phyloP scores from a whole-genome alignment of 2,797 vertebrate genomes.

The Capromys pilorides region DNA sequence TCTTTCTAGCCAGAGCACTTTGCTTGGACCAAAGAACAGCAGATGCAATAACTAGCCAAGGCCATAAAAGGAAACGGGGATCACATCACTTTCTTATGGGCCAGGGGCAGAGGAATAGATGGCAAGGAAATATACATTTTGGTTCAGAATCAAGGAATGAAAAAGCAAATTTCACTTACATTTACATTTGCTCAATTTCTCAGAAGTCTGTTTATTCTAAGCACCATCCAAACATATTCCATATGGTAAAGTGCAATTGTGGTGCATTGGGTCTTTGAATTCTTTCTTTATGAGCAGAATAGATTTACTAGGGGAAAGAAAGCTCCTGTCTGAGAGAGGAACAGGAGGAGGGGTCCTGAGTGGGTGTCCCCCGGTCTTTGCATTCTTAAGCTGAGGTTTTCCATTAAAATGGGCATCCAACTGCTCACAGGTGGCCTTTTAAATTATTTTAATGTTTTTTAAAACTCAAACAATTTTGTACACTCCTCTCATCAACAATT shows the following conservation, averaged over 20 bases:
- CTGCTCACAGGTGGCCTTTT: slow-evolving; percentile 52
- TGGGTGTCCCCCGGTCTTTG: not conserved
- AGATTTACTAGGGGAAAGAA: no score
- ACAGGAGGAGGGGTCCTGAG: no score
- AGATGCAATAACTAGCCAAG: slow-evolving; percentile 5
- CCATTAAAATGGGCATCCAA: slow-evolving; percentile 46
- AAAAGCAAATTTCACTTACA: slow-evolving; percentile 39
- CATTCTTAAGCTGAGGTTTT: slow-evolving; percentile 55
- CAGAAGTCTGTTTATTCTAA: slow-evolving; percentile 59
- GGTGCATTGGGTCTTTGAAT: slow-evolving; percentile 1
- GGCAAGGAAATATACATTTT: slow-evolving; percentile 55
- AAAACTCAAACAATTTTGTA: slow-evolving; percentile 62
- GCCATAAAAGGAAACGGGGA: slow-evolving; percentile 39
- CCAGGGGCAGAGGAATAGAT: not conserved
- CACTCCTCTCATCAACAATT: slow-evolving; percentile 38
- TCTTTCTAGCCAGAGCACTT: not conserved
- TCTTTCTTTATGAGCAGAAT: not conserved
- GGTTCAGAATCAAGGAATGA: slow-evolving; percentile 65
- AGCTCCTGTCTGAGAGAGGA: no score
- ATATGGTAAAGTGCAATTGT: not conserved
- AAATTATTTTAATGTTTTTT: slow-evolving; percentile 32
- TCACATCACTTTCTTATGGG: slow-evolving; percentile 14
- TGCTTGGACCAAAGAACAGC: not conserved
- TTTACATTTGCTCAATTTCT: slow-evolving; percentile 22
- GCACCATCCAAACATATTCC: slow-evolving; percentile 56